A percentile compares a stretch with the other conserved stretches of the same genome.
phyloP scores from a whole-genome alignment of 2,888 invertebrate genomes.

The Monochamus alternatus region DNA sequence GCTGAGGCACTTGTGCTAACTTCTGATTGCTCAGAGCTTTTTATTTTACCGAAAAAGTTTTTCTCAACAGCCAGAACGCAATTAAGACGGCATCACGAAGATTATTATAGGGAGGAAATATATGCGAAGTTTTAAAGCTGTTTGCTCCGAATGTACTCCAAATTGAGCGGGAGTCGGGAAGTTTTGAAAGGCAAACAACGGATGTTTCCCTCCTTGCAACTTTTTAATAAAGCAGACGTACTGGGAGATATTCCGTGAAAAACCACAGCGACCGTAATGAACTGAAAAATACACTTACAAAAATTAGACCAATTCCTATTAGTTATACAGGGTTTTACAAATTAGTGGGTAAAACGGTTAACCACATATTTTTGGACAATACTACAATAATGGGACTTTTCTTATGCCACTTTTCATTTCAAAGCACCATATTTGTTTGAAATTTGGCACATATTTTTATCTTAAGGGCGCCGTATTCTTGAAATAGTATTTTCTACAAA shows the following conservation, averaged over 20 bases:
- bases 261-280: not conserved
- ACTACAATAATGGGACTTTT: too few relatives aligned
- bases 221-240: conserved; percentile 12
- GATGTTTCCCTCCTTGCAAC: conserved; percentile 1
- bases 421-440: too few relatives aligned
- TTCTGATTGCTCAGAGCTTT: conserved; percentile 18
- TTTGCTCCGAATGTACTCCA: conserved; percentile 31
- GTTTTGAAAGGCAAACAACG: conserved; percentile 14
- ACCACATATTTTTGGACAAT: too few relatives aligned
- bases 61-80: conserved; percentile 16
- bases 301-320: not conserved
- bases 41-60: conserved; percentile 24
- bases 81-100: conserved; percentile 29
- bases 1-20: conserved; percentile 10
- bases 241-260: not conserved
- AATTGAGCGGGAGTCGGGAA: conserved; percentile 15
- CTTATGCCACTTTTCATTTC: too few relatives aligned
- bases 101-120: conserved; percentile 32
- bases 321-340: too few relatives aligned
- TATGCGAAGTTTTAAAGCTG: conserved; percentile 31
- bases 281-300: not conserved
- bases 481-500: too few relatives aligned
- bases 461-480: too few relatives aligned
- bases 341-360: too few relatives aligned
- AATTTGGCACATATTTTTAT: too few relatives aligned